Conservation (phyloP, 2,113 vertebrate species). For the Oxygymnocypris stewartii region DNA sequence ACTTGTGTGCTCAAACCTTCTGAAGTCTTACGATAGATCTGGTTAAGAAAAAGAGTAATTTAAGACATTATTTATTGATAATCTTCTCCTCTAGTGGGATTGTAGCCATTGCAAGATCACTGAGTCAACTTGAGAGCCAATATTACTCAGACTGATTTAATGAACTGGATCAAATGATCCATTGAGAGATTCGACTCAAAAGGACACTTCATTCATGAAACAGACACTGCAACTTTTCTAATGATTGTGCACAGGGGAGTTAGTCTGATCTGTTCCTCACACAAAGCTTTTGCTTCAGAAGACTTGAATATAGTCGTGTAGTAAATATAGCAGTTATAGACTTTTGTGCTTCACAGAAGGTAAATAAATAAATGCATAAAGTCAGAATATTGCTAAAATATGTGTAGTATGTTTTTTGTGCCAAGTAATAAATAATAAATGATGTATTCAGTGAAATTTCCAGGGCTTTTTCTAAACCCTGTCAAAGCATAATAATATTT, state of each 20-base stretch:
- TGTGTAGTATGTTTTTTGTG: not conserved
- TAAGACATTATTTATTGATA: slow-evolving; percentile 3
- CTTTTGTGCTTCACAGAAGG: not conserved
- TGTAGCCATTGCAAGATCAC: not conserved
- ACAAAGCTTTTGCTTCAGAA: not conserved
- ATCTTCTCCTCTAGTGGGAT: not conserved
- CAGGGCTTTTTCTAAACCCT: slow-evolving; percentile 1
- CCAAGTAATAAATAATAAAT: not conserved
- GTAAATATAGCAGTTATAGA: not conserved
- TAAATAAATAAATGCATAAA: not conserved
- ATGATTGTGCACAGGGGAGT: not conserved
- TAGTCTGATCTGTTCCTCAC: not conserved
- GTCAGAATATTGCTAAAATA: not conserved
- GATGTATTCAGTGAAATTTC: slow-evolving; percentile 1
- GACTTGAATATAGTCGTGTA: not conserved
- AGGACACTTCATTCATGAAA: slow-evolving; percentile 6
- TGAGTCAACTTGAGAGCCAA: not conserved
- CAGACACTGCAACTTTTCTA: not conserved
- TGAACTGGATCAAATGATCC: slow-evolving; percentile 3
- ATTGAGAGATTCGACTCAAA: not conserved
- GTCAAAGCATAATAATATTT: not conserved
- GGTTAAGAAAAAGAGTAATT: not conserved
- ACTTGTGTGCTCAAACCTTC: not conserved
- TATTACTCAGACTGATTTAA: not conserved
- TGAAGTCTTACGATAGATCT: not conserved